Base-by-base conservation (phyloP, 2,888 invertebrate species). In the Teleogryllus oceanicus region DNA sequence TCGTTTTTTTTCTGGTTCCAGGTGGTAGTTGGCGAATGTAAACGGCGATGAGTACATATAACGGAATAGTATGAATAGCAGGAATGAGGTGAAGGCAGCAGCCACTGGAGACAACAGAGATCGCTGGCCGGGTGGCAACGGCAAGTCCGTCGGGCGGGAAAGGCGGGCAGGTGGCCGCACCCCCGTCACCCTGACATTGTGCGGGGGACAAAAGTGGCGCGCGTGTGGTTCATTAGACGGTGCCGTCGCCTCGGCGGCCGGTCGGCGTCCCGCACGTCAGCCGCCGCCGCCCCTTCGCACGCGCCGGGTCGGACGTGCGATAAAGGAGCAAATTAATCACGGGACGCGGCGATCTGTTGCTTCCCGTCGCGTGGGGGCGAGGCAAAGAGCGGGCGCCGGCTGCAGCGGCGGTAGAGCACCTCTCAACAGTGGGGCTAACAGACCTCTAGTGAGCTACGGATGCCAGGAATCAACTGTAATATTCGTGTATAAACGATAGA, bases 251-350 rank as follows among this genome's bases (percentile, higher is more conserved):
- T 2, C 62, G 18, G 18, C 62, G 62, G 18, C 16, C 2, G 62
- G 62, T 18, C 62, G 18, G 18, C 62, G 18, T 16, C 16, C 62
- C 18, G 13, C 62, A 18, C 62, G 13, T 62, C 62, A 37, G 24
- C 24, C 24, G 24, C 24, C 24, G 24, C 24, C 24, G 24, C 62
- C 62, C 2, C 18, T 2, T 62, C 62, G 13, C 62, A 13, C 16
- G 62, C 62, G 62, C 62, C 62, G n/a, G 13, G 62, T 18, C 16
- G 62, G n/a, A 62, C 62, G 13, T 62, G 62, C 62, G 62, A 62
- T 62, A 62, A 62, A 62, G 62, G 62, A 62, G n/a, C 62, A 62
- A 62, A 62, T 62, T 62, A 62, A 62, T 62, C 62, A 62, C 62
- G 62, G 62, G n/a, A n/a, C 62, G 13, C 13, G n/a, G 62, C 62